phyloP scores from a whole-genome alignment of 2,113 vertebrate species.

The Silurus meridionalis region DNA sequence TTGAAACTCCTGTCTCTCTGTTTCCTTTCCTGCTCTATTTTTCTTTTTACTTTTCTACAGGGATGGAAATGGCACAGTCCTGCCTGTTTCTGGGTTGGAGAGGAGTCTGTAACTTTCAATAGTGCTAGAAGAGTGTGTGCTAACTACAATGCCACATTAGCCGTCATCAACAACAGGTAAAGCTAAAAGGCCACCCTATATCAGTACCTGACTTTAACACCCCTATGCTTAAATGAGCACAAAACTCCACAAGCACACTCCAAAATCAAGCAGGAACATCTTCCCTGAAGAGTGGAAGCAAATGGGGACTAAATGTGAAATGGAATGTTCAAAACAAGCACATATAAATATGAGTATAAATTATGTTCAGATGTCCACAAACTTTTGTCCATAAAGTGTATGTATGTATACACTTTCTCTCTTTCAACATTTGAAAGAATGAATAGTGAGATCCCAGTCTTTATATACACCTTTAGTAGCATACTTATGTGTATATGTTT shows the following conservation, averaged over 20 bases:
- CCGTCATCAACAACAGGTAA: constrained; percentile 87
- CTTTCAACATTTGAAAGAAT: background rate
- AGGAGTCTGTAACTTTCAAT: constrained; percentile 79
- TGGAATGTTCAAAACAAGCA: too few species aligned
- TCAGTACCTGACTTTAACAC: too few species aligned
- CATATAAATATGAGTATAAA: too few species aligned
- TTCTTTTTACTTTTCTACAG: constrained; percentile 62
- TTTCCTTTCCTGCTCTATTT: background rate
- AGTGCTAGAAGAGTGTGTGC: constrained; percentile 82
- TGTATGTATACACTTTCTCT: background rate
- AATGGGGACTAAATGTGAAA: too few species aligned
- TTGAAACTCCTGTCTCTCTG: constrained; percentile 44
- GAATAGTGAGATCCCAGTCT: background rate
- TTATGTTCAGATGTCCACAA: too few species aligned
- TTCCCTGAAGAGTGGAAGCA: too few species aligned
- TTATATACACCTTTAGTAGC: background rate
- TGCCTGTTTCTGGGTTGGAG: constrained; percentile 90
- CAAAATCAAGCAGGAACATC: too few species aligned
- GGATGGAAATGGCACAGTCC: constrained; percentile 98
- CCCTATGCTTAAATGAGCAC: too few species aligned
- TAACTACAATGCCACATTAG: constrained; percentile 74
- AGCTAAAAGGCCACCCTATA: too few species aligned
- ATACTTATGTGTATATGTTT: background rate
- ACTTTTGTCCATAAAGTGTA: too few species aligned
- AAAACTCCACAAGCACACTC: too few species aligned